Evolutionary conservation across 2,888 invertebrate genomes (phyloP).

Genomic region (Sinodicranocentrus sp.): DNA sequence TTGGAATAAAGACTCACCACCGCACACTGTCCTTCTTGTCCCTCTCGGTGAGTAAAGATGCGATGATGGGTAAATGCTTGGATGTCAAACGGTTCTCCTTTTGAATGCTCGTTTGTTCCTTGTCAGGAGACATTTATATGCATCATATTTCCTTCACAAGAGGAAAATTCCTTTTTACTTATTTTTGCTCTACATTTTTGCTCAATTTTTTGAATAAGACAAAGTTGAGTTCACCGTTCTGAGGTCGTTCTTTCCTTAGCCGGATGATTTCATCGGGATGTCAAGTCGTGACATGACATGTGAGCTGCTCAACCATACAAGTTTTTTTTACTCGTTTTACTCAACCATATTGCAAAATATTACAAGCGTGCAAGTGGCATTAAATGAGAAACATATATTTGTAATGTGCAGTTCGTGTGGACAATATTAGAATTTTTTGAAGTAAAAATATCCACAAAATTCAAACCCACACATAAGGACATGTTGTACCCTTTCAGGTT

Average conservation of each 20-base stretch:
- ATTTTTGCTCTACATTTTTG: constrained; percentile 19
- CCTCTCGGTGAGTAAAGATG: too few species aligned
- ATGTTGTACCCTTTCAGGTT: too few species aligned
- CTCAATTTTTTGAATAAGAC: background rate
- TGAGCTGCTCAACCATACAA: constrained; percentile 57
- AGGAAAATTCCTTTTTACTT: background rate
- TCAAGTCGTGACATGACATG: constrained; percentile 40
- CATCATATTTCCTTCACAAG: constrained; percentile 22
- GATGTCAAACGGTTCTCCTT: constrained; percentile 38
- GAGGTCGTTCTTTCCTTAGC: background rate
- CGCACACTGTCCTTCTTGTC: too few species aligned
- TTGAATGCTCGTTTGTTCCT: constrained; percentile 48
- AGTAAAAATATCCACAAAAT: background rate
- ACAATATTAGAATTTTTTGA: background rate
- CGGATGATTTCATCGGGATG: background rate
- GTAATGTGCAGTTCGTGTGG: constrained; percentile 41
- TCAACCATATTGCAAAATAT: background rate
- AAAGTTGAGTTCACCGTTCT: too few species aligned
- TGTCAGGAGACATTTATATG: constrained; percentile 17
- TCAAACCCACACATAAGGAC: too few species aligned
- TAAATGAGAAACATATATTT: too few species aligned
- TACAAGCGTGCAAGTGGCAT: too few species aligned
- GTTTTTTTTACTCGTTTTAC: constrained; percentile 36
- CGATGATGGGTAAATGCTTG: constrained; percentile 43
- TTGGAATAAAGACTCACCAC: background rate